Base-by-base conservation (phyloP, 2,888 invertebrate species). In the Tenthredo livida region DNA sequence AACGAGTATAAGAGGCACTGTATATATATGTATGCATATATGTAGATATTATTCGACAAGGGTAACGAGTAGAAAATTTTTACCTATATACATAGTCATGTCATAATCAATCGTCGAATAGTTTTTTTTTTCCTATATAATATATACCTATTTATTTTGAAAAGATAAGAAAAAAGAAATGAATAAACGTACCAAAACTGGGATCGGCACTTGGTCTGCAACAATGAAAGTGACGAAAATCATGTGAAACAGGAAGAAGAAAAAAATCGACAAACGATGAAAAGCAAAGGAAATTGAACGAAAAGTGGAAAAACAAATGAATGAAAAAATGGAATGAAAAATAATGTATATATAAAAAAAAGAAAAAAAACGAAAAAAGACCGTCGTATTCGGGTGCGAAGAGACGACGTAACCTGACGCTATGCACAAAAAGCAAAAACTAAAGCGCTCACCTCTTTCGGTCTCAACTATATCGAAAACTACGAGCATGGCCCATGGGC, bases 391-490 rank as follows among this genome's bases (percentile, higher is more conserved):
- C 43, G 33, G 83, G 43, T 67, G 50, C 83, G 29, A 83, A 43
- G 29, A 85, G 73, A 86, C 87, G 86, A 87, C 86, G 90, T 90
- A 91, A 91, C 88, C 89, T 88, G 91, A 91, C 89, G 89, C 89
- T 89, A 87, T 85, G 89, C 86, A 88, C 89, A 87, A 88, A 87
- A 88, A 87, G 89, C 87, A 91, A 91, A 91, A 90, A 90, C 90
- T 90, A 90, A 89, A 83, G 67, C 43, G 43, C 25, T 40, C 65
- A 47, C 83, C 70, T 83, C 83, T 50, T 83, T 83, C 67, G 47
- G 47, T 67, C 83, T 33, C 47, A 70, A 83, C 83, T 83, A 83
- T 83, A 65, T 83, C 83, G 25, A 70, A 83, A 83, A 83, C 47
- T 83, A 83, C 17, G 67, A 61, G 61, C 25, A 40, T 58, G 80